A percentile compares a stretch with the other conserved stretches of the same genome.
Evolutionary conservation across 2,113 vertebrate genomes (phyloP).

Genomic region (Xiphias gladius): DNA sequence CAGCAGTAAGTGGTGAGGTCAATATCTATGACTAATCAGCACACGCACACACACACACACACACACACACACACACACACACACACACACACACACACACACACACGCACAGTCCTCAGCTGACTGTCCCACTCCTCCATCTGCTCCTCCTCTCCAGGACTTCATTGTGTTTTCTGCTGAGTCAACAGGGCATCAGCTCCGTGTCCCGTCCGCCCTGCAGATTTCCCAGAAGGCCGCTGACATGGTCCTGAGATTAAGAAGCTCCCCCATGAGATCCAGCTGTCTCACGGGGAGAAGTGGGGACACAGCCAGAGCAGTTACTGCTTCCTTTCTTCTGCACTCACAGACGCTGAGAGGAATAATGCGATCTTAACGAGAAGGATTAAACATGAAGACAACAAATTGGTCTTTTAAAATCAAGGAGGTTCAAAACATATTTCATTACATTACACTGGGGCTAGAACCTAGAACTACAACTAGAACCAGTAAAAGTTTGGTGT

Average conservation of each 20-base stretch:
- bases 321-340: conserved; percentile 21
- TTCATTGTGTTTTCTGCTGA: conserved; percentile 55
- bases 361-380: too few species aligned
- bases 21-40: background rate
- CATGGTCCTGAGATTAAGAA: conserved; percentile 48
- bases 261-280: background rate
- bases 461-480: too few species aligned
- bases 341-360: background rate
- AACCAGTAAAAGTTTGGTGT: background rate
- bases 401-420: background rate
- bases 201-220: conserved; percentile 23
- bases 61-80: conserved; percentile 13
- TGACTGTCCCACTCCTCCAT: conserved; percentile 43
- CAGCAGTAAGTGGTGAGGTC: background rate
- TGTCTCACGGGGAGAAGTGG: background rate
- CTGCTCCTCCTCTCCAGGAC: conserved; percentile 53
- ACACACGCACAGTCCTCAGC: conserved; percentile 11
- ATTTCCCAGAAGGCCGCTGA: conserved; percentile 70
- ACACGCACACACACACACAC: conserved; percentile 22
- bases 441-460: too few species aligned
- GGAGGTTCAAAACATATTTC: too few species aligned
- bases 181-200: conserved; percentile 34
- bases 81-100: conserved; percentile 25
- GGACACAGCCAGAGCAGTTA: background rate
- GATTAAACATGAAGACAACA: background rate